Conservation (phyloP, 2,797 vertebrate species). For the Smutsia gigantea region DNA sequence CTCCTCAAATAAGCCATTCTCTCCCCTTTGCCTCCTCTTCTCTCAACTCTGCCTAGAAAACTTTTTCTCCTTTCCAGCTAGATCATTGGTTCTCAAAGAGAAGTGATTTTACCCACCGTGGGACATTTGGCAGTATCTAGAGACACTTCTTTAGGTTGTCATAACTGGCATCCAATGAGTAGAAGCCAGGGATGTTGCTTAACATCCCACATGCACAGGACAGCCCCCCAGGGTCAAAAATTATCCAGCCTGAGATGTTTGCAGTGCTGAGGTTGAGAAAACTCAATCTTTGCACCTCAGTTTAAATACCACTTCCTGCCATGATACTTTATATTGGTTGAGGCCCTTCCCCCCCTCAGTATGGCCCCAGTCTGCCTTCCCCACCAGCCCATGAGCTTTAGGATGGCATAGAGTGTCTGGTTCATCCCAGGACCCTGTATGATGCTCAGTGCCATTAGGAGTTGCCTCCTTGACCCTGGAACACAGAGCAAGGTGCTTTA, state of each 20-base stretch:
- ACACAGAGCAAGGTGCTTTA: background rate
- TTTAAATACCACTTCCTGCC: background rate
- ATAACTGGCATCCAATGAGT: background rate
- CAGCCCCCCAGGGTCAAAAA: background rate
- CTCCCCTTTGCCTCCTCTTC: background rate
- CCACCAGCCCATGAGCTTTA: background rate
- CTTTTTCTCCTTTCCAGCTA: background rate
- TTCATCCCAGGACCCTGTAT: background rate
- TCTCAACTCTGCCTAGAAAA: background rate
- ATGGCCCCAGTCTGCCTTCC: background rate
- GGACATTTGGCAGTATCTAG: background rate
- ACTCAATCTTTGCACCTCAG: background rate
- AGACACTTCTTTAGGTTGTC: background rate
- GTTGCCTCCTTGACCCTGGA: background rate
- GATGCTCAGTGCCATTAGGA: background rate
- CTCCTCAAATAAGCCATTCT: background rate
- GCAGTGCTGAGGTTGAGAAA: constrained; percentile 1
- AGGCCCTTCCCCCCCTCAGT: background rate
- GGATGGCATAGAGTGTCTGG: background rate
- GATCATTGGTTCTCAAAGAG: background rate
- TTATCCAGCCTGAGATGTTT: background rate
- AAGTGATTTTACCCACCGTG: background rate
- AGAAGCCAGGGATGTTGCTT: background rate
- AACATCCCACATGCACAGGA: background rate
- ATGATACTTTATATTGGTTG: background rate